Percentiles rank a stretch among this genome's conserved stretches.
These are phyloP conservation scores for Alfaro cultratus DNA, from an alignment of 2,797 vertebrate genomes.

Conservation along the genomic window DNA sequence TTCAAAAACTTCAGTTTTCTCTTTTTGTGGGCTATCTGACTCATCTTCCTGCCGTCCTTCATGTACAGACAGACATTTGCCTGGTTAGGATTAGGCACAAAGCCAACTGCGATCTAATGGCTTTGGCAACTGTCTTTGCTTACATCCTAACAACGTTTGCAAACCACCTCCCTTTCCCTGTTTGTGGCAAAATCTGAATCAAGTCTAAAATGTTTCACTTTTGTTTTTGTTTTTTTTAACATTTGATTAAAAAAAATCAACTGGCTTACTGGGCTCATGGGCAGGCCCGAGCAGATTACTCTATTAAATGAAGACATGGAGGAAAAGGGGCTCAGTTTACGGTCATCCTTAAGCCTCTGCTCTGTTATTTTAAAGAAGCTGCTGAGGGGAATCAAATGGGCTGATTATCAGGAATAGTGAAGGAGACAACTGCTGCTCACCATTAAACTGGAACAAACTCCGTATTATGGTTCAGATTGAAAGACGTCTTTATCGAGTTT, in stretches of 20 bases:
- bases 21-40: slow-evolving; percentile 55
- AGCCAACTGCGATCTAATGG: slow-evolving; percentile 70
- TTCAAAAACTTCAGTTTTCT: slow-evolving; percentile 16
- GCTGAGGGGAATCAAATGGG: slow-evolving; percentile 61
- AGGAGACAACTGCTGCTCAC: slow-evolving; percentile 36
- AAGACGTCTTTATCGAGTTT: slow-evolving; percentile 19
- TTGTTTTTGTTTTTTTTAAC: not conserved
- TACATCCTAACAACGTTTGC: slow-evolving; percentile 75
- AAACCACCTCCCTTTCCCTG: slow-evolving; percentile 35
- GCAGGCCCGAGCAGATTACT: slow-evolving; percentile 71
- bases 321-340: slow-evolving; percentile 60
- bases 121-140: slow-evolving; percentile 74
- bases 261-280: slow-evolving; percentile 70
- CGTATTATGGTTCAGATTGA: slow-evolving; percentile 38
- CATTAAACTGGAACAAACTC: slow-evolving; percentile 27
- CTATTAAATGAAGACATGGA: slow-evolving; percentile 71
- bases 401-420: slow-evolving; percentile 49
- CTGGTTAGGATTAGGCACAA: slow-evolving; percentile 71
- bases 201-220: slow-evolving; percentile 39
- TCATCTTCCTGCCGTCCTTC: slow-evolving; percentile 58
- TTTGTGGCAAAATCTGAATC: slow-evolving; percentile 59
- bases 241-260: too few species aligned
- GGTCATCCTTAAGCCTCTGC: slow-evolving; percentile 62
- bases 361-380: slow-evolving; percentile 52
- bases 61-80: slow-evolving; percentile 73